Evolutionary conservation across 2,797 vertebrate species (phyloP).

Genomic region (Agapornis canus): DNA sequence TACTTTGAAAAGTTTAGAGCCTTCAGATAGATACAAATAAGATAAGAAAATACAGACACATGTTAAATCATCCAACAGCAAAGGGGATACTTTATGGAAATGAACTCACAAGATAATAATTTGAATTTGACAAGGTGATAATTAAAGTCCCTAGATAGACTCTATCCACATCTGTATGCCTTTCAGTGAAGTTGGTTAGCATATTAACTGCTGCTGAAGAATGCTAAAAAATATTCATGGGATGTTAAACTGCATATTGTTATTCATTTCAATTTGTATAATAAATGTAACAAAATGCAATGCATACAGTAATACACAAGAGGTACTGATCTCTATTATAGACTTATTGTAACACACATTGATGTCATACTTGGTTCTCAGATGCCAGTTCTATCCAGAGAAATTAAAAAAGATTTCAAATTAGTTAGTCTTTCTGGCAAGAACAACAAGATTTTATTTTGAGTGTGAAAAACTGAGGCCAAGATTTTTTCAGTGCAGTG

Average conservation of each 20-base stretch:
- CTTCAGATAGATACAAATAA: constrained; percentile 74
- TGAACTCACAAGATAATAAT: constrained; percentile 85
- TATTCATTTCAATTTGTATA: constrained; percentile 81
- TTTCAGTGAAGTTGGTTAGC: constrained; percentile 79
- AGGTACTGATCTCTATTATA: constrained; percentile 66
- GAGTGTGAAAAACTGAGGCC: constrained; percentile 3
- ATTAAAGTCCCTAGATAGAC: constrained; percentile 89
- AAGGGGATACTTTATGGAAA: constrained; percentile 82
- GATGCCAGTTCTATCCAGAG: constrained; percentile 39
- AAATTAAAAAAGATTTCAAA: constrained; percentile 63
- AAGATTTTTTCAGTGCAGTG: constrained; percentile 26
- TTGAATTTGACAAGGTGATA: constrained; percentile 91
- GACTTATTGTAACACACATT: constrained; percentile 40
- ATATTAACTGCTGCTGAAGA: constrained; percentile 78
- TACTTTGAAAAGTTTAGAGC: constrained; percentile 59
- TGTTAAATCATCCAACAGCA: constrained; percentile 77
- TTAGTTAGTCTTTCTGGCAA: constrained; percentile 53
- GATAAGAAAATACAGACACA: constrained; percentile 75
- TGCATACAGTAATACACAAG: constrained; percentile 72
- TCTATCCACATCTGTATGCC: constrained; percentile 79
- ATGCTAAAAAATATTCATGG: constrained; percentile 77
- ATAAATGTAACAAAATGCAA: constrained; percentile 77
- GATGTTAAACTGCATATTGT: constrained; percentile 78
- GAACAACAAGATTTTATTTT: constrained; percentile 46
- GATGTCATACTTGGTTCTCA: constrained; percentile 10